phyloP scores from a whole-genome alignment of 1,140 invertebrate species.

The Temnothorax curvispinosus region DNA sequence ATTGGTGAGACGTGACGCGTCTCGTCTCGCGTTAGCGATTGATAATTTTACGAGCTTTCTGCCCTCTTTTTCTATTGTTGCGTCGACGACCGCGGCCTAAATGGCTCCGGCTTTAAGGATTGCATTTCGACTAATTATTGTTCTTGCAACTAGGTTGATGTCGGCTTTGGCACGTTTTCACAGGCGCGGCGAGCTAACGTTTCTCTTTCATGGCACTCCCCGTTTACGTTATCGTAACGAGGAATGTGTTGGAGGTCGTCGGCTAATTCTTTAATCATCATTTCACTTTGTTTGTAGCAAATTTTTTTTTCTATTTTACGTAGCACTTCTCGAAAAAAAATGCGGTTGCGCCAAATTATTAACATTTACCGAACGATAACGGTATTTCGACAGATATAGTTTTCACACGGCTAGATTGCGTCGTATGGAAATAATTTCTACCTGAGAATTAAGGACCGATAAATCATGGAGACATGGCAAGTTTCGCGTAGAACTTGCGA shows the following conservation, averaged over 20 bases:
- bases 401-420: not conserved
- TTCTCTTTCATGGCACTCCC: conserved; percentile 11
- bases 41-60: conserved; percentile 36
- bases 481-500: not conserved
- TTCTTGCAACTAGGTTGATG: not conserved
- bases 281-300: not conserved
- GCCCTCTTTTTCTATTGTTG: not conserved
- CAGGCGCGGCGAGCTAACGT: conserved; percentile 1
- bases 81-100: not conserved
- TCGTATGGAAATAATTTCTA: not conserved
- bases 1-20: not conserved
- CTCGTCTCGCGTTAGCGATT: not conserved
- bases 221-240: conserved; percentile 23
- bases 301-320: conserved; percentile 10
- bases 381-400: not conserved
- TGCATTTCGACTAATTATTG: conserved; percentile 40
- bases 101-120: conserved; percentile 19
- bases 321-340: not conserved
- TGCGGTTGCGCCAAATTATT: not conserved
- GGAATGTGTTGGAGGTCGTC: not conserved
- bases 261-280: not conserved
- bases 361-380: not conserved
- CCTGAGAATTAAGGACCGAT: not conserved
- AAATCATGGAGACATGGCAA: conserved; percentile 12
- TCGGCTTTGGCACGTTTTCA: conserved; percentile 29